phyloP scores from a whole-genome alignment of 2,888 invertebrate species.

The Sabatieria punctata region DNA sequence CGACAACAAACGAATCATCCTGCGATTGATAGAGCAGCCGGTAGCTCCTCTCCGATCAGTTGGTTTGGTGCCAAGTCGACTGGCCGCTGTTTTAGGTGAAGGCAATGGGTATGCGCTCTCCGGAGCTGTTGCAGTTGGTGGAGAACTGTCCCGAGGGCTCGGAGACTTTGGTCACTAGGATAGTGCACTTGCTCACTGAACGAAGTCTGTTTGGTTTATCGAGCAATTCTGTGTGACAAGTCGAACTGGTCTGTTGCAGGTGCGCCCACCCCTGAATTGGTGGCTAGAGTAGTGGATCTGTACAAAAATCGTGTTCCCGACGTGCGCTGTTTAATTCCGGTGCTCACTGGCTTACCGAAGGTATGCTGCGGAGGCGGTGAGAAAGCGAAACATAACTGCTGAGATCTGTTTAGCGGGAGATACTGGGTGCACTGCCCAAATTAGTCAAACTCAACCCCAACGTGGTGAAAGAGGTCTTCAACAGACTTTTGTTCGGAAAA shows the following conservation, averaged over 20 bases:
- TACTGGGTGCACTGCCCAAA: constrained; percentile 72
- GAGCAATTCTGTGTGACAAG: no score
- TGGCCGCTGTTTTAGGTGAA: constrained; percentile 36
- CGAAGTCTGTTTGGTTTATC: constrained; percentile 44
- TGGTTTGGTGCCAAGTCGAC: background rate
- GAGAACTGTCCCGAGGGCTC: constrained; percentile 85
- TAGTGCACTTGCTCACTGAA: constrained; percentile 88
- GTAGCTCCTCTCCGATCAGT: no score
- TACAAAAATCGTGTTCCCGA: constrained; percentile 77
- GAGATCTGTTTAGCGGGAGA: constrained; percentile 49
- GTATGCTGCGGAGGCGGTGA: constrained; percentile 18
- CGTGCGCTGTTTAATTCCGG: constrained; percentile 87
- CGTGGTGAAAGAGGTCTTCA: constrained; percentile 58
- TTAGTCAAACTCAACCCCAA: constrained; percentile 78
- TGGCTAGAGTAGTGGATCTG: constrained; percentile 67
- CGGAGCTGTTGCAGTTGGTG: constrained; percentile 57
- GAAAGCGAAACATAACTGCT: background rate
- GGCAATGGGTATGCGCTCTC: constrained; percentile 61
- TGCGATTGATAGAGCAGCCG: constrained; percentile 55
- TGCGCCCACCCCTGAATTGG: constrained; percentile 62
- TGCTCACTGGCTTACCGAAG: constrained; percentile 73
- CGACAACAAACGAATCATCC: constrained; percentile 73
- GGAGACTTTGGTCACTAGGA: constrained; percentile 79
- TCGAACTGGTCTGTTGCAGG: no score
- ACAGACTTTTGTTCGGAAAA: constrained; percentile 54